phyloP scores from a whole-genome alignment of 2,888 invertebrate species.

The Eristalis tenax region DNA sequence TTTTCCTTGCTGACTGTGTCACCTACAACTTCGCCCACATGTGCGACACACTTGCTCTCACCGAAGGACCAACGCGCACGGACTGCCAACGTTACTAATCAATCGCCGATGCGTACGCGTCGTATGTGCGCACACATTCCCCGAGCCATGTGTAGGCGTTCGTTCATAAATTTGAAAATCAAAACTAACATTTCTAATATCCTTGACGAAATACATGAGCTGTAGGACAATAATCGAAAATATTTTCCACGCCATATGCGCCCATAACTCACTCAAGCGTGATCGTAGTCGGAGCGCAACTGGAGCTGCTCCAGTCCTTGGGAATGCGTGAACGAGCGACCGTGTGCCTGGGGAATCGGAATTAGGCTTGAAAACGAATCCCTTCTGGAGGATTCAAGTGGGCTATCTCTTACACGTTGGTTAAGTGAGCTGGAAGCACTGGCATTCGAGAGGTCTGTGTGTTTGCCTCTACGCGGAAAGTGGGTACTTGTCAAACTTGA shows the following conservation, averaged over 20 bases:
- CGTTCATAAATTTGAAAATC: constrained; percentile 67
- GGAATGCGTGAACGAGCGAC: background rate
- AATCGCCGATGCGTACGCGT: constrained; percentile 35
- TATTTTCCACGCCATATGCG: constrained; percentile 63
- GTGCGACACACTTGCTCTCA: constrained; percentile 59
- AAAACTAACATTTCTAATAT: constrained; percentile 67
- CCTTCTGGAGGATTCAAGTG: constrained; percentile 35
- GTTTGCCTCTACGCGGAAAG: constrained; percentile 31
- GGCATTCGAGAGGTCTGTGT: constrained; percentile 4
- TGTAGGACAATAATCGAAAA: constrained; percentile 50
- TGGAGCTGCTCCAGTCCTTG: constrained; percentile 43
- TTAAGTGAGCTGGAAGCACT: constrained; percentile 27
- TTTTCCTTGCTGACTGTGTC: constrained; percentile 23
- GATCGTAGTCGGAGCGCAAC: constrained; percentile 29
- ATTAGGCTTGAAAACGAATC: background rate
- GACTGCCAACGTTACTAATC: constrained; percentile 53
- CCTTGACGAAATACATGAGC: constrained; percentile 66
- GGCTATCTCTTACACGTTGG: constrained; percentile 32
- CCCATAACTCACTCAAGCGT: constrained; percentile 60
- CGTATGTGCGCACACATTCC: background rate
- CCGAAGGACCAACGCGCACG: constrained; percentile 33
- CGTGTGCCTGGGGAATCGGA: background rate
- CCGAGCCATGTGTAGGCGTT: constrained; percentile 39
- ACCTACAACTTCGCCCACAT: constrained; percentile 50
- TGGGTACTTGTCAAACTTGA: constrained; percentile 55